Base-by-base conservation (phyloP, 1,140 invertebrate species). In the Antheraea pernyi region DNA sequence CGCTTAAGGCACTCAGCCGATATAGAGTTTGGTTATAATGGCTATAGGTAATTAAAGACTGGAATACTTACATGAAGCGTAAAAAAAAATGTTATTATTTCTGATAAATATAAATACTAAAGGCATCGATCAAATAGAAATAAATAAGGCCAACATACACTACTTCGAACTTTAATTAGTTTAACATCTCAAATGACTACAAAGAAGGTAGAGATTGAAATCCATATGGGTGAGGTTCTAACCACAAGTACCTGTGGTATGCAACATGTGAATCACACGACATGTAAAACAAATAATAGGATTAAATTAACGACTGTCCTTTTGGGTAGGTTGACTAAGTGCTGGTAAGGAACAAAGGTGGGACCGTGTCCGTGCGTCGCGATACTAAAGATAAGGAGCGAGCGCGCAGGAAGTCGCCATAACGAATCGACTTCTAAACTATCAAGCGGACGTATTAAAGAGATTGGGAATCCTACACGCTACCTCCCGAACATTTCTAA, bases 281-380 rank as follows among this genome's bases (percentile, higher is more conserved):
- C 9, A 42, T 39, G 62, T 65, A 60, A 68, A 70, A 74, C 66
- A 80, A 78, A 78, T 80, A 82, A 80, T 83, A 75, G 76, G 72
- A 77, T 79, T 77, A 74, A 85, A 81, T 85, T 81, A 85, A 71
- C 73, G 65, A 65, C 37, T 64, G 71, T 70, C 78, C 72, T 78
- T 78, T 85, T 76, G 73, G 74, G 72, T 53, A 70, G 66, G 77
- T 77, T 75, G 76, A 82, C 74, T 83, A 80, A 83, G 46, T 39
- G 62, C 70, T 80, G 76, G 58, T 76, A 70, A 79, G 74, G 79
- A 87, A 88, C 83, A 86, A 90, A 87, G 82, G 86, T 85, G 76
- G 60, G 67, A 74, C 59, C 75, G 62, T 76, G 81, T 80, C 59
- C 75, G 62, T 76, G 80, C 79, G 46, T 53, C 6, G 46, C 46